A percentile compares a stretch with the other conserved stretches of the same genome.
Evolutionary conservation across 2,888 invertebrate genomes (phyloP).

Genomic region (Drosophila quinaria): DNA sequence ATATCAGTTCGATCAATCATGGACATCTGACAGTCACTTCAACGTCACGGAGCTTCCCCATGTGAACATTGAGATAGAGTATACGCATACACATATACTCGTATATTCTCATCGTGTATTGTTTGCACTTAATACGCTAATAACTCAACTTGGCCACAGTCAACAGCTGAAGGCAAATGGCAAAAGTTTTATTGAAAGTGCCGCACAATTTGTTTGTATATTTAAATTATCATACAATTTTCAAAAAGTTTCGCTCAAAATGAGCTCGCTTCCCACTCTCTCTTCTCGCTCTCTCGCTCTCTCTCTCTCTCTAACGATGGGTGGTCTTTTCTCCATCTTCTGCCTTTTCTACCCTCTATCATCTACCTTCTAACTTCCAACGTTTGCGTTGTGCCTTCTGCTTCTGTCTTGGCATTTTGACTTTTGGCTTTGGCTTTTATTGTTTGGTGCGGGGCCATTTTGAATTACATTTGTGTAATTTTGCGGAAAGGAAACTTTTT

Average conservation of each 20-base stretch:
- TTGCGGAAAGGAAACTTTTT: constrained; percentile 79
- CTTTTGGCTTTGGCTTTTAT: constrained; percentile 59
- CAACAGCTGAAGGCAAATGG: constrained; percentile 66
- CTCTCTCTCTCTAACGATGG: constrained; percentile 5
- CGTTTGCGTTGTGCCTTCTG: constrained; percentile 16
- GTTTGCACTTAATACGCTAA: constrained; percentile 70
- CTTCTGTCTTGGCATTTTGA: constrained; percentile 50
- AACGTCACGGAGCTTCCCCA: constrained; percentile 18
- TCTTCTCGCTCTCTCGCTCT: not conserved
- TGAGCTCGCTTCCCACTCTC: constrained; percentile 43
- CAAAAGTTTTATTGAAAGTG: constrained; percentile 81
- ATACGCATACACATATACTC: not conserved
- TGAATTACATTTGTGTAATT: constrained; percentile 81
- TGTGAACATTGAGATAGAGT: constrained; percentile 1
- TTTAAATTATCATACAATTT: constrained; percentile 81
- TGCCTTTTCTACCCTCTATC: not conserved
- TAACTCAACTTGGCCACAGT: constrained; percentile 64
- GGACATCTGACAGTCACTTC: constrained; percentile 60
- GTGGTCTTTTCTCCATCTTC: not conserved
- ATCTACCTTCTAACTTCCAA: constrained; percentile 15
- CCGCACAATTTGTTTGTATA: constrained; percentile 82
- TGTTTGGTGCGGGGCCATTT: constrained; percentile 36
- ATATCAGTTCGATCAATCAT: constrained; percentile 79
- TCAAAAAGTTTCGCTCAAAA: constrained; percentile 67
- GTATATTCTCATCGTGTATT: constrained; percentile 5